Evolutionary conservation across 2,888 invertebrate genomes (phyloP).

Genomic region (Hermodice carunculata): DNA sequence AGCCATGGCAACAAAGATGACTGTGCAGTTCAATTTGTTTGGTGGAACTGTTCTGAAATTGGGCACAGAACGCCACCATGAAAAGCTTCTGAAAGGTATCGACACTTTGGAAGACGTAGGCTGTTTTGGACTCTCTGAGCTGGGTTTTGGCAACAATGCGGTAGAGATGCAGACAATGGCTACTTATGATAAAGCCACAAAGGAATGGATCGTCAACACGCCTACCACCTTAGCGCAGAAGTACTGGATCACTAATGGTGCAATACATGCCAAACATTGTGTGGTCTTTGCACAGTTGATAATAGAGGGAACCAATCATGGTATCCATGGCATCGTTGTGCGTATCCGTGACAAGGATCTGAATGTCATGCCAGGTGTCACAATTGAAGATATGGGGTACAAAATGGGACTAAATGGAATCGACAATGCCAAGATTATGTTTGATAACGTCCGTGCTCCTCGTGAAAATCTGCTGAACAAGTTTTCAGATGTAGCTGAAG

Average conservation of each 20-base stretch:
- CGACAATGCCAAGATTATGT: conserved; percentile 42
- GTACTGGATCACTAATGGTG: conserved; percentile 48
- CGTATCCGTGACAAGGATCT: conserved; percentile 39
- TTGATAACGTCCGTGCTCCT: conserved; percentile 40
- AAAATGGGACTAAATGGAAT: conserved; percentile 45
- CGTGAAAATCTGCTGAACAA: conserved; percentile 38
- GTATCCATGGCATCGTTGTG: conserved; percentile 38
- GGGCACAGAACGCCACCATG: conserved; percentile 64
- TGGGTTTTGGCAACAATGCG: conserved; percentile 45
- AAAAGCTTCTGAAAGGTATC: conserved; percentile 47
- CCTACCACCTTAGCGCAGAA: conserved; percentile 40
- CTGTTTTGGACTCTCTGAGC: conserved; percentile 43
- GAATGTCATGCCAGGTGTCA: conserved; percentile 35
- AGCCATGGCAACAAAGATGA: conserved; percentile 43
- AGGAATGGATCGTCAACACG: conserved; percentile 41
- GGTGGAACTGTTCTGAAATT: conserved; percentile 62
- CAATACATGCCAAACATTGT: conserved; percentile 44
- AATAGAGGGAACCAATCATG: conserved; percentile 22
- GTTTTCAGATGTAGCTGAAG: conserved; percentile 32
- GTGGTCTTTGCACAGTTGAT: conserved; percentile 40
- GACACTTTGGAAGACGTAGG: conserved; percentile 39
- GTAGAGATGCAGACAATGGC: conserved; percentile 47
- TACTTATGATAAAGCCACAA: conserved; percentile 35
- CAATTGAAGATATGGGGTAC: conserved; percentile 44
- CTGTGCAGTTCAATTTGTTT: conserved; percentile 60